Evolutionary conservation across 2,113 vertebrate species (phyloP).

Genomic region (Callionymus lyra): DNA sequence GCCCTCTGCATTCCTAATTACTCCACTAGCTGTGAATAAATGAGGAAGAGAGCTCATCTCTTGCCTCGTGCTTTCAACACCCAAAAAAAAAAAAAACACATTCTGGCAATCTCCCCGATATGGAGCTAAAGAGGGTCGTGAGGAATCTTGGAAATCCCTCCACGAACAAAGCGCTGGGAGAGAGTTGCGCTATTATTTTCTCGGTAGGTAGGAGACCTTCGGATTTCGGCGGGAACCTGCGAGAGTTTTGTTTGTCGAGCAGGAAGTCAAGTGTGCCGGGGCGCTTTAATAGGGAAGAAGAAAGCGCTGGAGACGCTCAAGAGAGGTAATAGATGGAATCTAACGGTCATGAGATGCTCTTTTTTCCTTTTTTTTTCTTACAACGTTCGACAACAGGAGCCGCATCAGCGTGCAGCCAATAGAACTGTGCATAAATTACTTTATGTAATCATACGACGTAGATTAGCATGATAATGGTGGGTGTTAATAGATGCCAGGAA

Average conservation of each 20-base stretch:
- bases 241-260: constrained; percentile 30
- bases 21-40: constrained; percentile 75
- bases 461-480: constrained; percentile 99
- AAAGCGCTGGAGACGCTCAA: constrained; percentile 6
- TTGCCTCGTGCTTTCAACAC: constrained; percentile 51
- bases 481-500: constrained; percentile 99
- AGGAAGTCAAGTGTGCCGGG: constrained; percentile 21
- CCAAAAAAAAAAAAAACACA: no score
- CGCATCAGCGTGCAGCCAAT: constrained; percentile 76
- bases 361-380: constrained; percentile 19
- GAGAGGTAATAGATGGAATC: constrained; percentile 14
- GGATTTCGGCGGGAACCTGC: constrained; percentile 18
- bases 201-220: constrained; percentile 41
- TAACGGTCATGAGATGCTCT: constrained; percentile 26
- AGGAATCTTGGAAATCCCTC: constrained; percentile 45
- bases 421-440: constrained; percentile 98
- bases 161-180: constrained; percentile 43
- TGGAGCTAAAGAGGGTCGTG: constrained; percentile 40
- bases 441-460: constrained; percentile 97
- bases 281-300: constrained; percentile 12
- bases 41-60: constrained; percentile 68
- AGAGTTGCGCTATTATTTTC: constrained; percentile 45
- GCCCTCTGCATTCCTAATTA: constrained; percentile 77
- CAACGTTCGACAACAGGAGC: constrained; percentile 78
- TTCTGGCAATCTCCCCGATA: constrained; percentile 43